These are phyloP conservation scores for Ganaspis brasiliensis DNA, from an alignment of 2,888 invertebrate species.

Conservation along the genomic window DNA sequence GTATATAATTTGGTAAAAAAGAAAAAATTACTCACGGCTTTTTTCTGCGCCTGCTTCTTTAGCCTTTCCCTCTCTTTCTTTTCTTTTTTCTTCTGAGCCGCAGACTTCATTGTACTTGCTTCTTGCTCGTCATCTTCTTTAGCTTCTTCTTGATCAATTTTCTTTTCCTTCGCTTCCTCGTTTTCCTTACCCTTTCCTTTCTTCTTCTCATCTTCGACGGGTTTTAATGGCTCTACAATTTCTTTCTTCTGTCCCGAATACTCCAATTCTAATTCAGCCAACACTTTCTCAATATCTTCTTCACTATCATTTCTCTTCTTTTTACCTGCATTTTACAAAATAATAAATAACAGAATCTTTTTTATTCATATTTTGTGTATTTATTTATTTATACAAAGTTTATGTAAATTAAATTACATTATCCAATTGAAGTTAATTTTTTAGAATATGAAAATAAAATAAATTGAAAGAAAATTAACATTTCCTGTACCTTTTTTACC, in stretches of 20 bases:
- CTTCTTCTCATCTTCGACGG: constrained; percentile 62
- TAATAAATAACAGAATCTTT: not conserved
- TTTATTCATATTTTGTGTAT: not conserved
- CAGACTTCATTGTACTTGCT: constrained; percentile 86
- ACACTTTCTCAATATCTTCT: constrained; percentile 90
- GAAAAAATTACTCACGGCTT: constrained; percentile 75
- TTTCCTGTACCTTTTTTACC: constrained; percentile 83
- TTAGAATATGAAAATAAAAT: not conserved
- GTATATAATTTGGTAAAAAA: no score
- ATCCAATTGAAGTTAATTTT: no score
- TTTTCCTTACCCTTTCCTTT: constrained; percentile 62
- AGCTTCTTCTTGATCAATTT: constrained; percentile 77
- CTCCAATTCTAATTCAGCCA: constrained; percentile 92
- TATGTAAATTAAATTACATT: no score
- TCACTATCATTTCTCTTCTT: constrained; percentile 89
- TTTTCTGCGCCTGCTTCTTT: constrained; percentile 88
- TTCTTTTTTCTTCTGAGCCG: constrained; percentile 94
- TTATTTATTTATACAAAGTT: not conserved
- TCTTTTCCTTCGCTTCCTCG: constrained; percentile 68
- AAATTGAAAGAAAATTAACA: not conserved
- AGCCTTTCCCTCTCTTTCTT: constrained; percentile 91
- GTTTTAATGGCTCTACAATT: constrained; percentile 68
- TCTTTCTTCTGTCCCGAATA: constrained; percentile 86
- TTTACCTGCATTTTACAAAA: constrained; percentile 74
- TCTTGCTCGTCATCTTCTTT: constrained; percentile 80